Conservation (phyloP, 2,888 invertebrate species). For the Scelioninae gen. 1 region DNA sequence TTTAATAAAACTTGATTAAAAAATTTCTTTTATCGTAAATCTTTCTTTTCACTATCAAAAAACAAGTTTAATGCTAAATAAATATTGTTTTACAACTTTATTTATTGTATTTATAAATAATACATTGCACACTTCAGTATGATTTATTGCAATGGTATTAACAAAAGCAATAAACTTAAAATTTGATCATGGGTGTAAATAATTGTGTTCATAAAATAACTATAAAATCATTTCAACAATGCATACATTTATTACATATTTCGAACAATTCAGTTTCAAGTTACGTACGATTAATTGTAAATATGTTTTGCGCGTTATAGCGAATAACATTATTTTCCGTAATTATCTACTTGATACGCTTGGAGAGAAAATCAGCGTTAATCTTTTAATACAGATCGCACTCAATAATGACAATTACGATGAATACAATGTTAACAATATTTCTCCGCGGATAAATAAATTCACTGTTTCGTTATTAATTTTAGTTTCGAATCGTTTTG, state of each 20-base stretch:
- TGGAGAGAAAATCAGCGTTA: constrained; percentile 42
- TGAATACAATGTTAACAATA: constrained; percentile 28
- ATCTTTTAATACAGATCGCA: constrained; percentile 54
- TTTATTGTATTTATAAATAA: too few species aligned
- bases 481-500: constrained; percentile 27
- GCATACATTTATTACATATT: constrained; percentile 23
- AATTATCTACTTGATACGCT: constrained; percentile 50
- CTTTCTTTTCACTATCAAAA: too few species aligned
- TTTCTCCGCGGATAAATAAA: constrained; percentile 44
- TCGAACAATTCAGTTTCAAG: constrained; percentile 29
- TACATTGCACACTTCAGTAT: too few species aligned
- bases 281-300: constrained; percentile 37
- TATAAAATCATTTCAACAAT: constrained; percentile 16
- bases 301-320: constrained; percentile 18
- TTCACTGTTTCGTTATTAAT: constrained; percentile 42
- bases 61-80: too few species aligned
- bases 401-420: constrained; percentile 41
- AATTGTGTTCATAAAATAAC: constrained; percentile 18
- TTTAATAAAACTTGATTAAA: too few species aligned
- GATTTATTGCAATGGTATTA: too few species aligned
- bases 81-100: too few species aligned
- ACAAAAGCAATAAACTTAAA: too few species aligned
- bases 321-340: constrained; percentile 33
- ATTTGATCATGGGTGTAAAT: constrained; percentile 6
- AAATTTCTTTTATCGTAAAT: too few species aligned